Conservation (phyloP, 2,113 vertebrate species). For the Sceloporus tristichus region DNA sequence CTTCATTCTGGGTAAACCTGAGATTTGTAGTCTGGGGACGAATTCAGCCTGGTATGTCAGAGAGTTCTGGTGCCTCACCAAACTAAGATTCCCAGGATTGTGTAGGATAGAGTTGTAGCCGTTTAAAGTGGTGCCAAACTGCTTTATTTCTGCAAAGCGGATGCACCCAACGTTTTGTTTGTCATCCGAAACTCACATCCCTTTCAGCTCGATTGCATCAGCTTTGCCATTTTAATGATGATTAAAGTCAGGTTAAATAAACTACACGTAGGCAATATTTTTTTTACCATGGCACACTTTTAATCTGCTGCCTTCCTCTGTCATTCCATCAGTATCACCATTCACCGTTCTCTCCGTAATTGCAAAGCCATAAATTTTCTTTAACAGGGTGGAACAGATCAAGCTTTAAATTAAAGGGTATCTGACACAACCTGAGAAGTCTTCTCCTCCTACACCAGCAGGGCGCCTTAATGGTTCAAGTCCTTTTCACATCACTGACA, state of each 20-base stretch:
- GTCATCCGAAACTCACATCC: no score
- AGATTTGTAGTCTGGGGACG: no score
- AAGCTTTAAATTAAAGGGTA: not conserved
- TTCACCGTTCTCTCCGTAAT: not conserved
- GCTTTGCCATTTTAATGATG: not conserved
- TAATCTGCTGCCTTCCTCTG: not conserved
- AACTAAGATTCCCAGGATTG: no score
- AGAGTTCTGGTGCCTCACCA: no score
- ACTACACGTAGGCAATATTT: not conserved
- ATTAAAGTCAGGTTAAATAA: not conserved
- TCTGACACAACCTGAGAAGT: not conserved
- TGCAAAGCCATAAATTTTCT: not conserved
- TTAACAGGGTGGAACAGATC: slow-evolving; percentile 5
- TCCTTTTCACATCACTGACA: not conserved
- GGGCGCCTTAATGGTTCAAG: not conserved
- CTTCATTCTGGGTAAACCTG: no score
- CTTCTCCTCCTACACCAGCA: not conserved
- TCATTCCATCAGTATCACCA: not conserved
- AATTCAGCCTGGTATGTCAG: no score
- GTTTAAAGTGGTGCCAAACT: no score
- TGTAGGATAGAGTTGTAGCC: no score
- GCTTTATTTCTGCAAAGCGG: no score
- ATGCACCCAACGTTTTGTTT: not conserved
- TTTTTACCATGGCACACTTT: not conserved
- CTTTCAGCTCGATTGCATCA: not conserved